phyloP scores from a whole-genome alignment of 2,797 vertebrate species.

The Ambastaia sidthimunki region DNA sequence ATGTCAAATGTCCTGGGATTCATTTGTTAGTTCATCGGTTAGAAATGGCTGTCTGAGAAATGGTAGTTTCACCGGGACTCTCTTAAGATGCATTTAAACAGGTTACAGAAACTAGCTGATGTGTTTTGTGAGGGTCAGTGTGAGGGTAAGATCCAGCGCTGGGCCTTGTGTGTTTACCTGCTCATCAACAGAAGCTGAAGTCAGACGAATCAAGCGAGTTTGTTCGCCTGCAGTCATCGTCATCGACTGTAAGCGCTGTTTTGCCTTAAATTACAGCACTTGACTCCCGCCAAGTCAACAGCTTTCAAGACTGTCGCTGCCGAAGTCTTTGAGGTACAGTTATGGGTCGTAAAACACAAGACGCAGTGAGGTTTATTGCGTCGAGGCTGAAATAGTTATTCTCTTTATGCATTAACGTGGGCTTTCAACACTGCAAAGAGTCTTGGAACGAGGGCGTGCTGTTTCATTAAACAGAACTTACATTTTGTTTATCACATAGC shows the following conservation, averaged over 20 bases:
- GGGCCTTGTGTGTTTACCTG: constrained; percentile 26
- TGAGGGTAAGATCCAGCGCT: constrained; percentile 11
- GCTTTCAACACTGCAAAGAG: not conserved
- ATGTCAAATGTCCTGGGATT: not conserved
- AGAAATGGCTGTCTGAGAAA: not conserved
- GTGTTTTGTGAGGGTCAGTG: constrained; percentile 4
- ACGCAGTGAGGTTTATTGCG: constrained; percentile 34
- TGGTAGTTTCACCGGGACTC: not conserved
- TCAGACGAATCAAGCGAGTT: constrained; percentile 58
- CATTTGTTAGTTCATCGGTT: not conserved
- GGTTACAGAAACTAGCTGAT: not conserved
- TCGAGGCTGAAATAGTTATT: constrained; percentile 39
- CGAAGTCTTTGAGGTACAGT: constrained; percentile 49
- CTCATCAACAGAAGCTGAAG: constrained; percentile 48
- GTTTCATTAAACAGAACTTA: not conserved
- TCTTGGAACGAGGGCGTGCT: constrained; percentile 1
- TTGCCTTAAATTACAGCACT: constrained; percentile 61
- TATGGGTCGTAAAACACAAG: constrained; percentile 39
- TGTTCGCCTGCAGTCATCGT: constrained; percentile 55
- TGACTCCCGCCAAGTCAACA: constrained; percentile 54
- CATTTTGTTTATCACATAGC: constrained; percentile 20
- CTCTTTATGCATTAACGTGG: constrained; percentile 20
- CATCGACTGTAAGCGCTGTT: constrained; percentile 62
- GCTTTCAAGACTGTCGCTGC: constrained; percentile 35
- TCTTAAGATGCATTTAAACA: not conserved